phyloP scores from a whole-genome alignment of 2,888 invertebrate species.

The Onthophagus sagittarius region DNA sequence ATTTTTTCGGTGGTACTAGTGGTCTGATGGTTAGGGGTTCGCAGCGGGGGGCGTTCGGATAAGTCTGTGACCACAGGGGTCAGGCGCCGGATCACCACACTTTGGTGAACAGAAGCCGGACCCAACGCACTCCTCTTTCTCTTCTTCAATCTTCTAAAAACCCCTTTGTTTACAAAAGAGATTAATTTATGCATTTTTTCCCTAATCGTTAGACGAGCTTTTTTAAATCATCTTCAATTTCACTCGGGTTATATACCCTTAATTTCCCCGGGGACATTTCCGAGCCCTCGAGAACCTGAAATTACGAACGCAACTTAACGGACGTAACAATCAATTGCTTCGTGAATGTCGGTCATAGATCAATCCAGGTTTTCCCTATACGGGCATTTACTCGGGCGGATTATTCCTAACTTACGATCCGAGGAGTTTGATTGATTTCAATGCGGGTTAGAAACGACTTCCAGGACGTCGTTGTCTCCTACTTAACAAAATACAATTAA shows the following conservation, averaged over 20 bases:
- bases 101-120: constrained; percentile 31
- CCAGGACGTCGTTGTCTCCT: not conserved
- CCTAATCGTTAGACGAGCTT: not conserved
- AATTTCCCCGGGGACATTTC: not conserved
- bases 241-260: too few species aligned
- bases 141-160: constrained; percentile 16
- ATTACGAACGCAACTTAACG: not conserved
- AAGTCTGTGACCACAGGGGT: constrained; percentile 33
- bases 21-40: constrained; percentile 22
- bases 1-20: not conserved
- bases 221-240: not conserved
- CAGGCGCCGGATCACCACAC: constrained; percentile 32
- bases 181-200: not conserved
- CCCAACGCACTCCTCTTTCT: constrained; percentile 18
- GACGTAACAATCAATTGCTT: not conserved
- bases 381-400: not conserved
- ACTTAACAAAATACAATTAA: too few species aligned
- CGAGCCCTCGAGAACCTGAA: not conserved
- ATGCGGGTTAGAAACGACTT: not conserved
- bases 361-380: not conserved
- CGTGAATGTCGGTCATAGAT: not conserved
- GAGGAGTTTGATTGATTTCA: not conserved
- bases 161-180: not conserved
- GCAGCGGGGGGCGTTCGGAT: constrained; percentile 28
- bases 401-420: not conserved